Conservation (phyloP, 2,888 invertebrate species). For the Nomada ruficornis region DNA sequence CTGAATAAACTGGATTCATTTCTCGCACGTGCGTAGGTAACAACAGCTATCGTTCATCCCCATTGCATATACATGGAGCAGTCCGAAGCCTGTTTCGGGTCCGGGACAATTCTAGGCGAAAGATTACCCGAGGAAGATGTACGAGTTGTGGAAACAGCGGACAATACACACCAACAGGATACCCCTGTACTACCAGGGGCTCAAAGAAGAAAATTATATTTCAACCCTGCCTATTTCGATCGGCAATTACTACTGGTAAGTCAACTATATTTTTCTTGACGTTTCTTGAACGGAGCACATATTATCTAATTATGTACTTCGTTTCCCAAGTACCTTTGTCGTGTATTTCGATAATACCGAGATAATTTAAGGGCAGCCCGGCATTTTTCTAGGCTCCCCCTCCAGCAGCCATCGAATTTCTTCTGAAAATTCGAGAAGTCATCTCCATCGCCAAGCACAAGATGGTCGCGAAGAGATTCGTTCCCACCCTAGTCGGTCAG, state of each 20-base stretch:
- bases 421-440: constrained; percentile 95
- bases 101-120: constrained; percentile 85
- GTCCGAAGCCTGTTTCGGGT: constrained; percentile 81
- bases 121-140: constrained; percentile 93
- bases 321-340: background rate
- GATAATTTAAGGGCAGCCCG: constrained; percentile 58
- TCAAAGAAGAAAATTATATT: constrained; percentile 92
- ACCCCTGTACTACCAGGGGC: constrained; percentile 85
- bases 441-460: constrained; percentile 95
- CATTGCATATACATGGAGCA: constrained; percentile 79
- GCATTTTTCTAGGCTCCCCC: constrained; percentile 91
- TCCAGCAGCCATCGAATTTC: constrained; percentile 94
- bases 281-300: too few relatives aligned
- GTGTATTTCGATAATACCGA: constrained; percentile 7
- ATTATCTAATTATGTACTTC: too few relatives aligned
- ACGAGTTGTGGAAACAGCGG: constrained; percentile 92
- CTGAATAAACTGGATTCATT: background rate
- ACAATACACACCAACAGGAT: constrained; percentile 83
- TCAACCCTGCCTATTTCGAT: constrained; percentile 96
- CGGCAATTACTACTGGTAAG: constrained; percentile 92
- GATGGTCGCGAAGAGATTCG: constrained; percentile 92
- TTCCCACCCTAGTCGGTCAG: constrained; percentile 89
- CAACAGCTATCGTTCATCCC: constrained; percentile 91
- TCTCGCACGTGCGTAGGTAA: constrained; percentile 84
- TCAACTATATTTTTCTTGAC: too few relatives aligned